Conservation (phyloP, 2,888 invertebrate genomes). For the Chromoteleia sp. region DNA sequence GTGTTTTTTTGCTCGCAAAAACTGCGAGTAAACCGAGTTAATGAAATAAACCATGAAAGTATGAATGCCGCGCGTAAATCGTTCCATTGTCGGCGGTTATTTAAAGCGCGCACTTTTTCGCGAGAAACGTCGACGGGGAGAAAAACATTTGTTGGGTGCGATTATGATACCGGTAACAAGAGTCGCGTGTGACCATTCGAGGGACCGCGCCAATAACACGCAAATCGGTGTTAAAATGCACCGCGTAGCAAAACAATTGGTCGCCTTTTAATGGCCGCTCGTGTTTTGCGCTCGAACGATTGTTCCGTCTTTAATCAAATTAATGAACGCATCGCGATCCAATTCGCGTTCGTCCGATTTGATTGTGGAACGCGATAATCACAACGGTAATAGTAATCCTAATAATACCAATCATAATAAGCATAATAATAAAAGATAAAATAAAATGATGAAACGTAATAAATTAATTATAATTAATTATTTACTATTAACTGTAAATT, state of each 20-base stretch:
- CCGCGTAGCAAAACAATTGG: constrained; percentile 55
- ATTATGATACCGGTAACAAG: constrained; percentile 69
- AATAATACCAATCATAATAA: too few species aligned
- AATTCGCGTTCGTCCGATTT: not conserved
- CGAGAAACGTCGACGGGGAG: constrained; percentile 21
- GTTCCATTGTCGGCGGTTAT: constrained; percentile 40
- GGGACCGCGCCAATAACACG: constrained; percentile 64
- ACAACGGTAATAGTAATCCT: not conserved
- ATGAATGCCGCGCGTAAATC: constrained; percentile 50
- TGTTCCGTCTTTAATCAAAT: constrained; percentile 49
- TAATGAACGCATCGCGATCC: constrained; percentile 38
- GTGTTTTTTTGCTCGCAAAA: too few species aligned
- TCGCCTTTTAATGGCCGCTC: constrained; percentile 36
- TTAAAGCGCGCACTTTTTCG: constrained; percentile 42
- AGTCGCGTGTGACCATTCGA: constrained; percentile 64
- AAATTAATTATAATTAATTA: too few species aligned
- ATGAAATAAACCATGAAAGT: constrained; percentile 22
- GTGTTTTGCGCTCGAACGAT: constrained; percentile 18
- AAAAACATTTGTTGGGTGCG: constrained; percentile 58
- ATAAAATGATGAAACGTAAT: too few species aligned
- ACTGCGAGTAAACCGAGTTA: not conserved
- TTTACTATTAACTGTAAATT: too few species aligned
- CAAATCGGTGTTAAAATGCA: constrained; percentile 62
- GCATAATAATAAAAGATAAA: too few species aligned
- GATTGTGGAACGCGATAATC: too few species aligned